phyloP scores from a whole-genome alignment of 2,113 vertebrate genomes.

The Merops nubicus region DNA sequence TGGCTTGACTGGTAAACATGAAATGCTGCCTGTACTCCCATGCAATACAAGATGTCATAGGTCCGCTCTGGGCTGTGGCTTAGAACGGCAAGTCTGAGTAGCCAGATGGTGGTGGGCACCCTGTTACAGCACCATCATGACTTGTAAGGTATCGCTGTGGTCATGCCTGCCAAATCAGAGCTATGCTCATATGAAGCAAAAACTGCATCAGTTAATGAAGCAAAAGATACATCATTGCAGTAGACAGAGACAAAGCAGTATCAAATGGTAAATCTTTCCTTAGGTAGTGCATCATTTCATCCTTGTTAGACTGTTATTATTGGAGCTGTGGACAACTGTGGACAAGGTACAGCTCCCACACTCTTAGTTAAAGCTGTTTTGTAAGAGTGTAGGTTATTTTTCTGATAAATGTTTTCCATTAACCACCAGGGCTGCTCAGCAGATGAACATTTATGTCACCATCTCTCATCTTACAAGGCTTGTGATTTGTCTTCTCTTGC shows the following conservation, averaged over 20 bases:
- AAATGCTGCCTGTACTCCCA: neutral
- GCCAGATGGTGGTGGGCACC: neutral
- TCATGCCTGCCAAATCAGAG: neutral
- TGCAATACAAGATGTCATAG: neutral
- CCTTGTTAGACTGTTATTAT: neutral
- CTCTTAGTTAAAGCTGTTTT: neutral
- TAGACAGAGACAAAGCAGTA: neutral
- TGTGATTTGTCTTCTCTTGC: neutral
- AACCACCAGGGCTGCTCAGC: neutral
- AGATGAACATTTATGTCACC: neutral
- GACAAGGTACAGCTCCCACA: neutral
- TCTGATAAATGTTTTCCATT: neutral
- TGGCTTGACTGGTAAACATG: neutral
- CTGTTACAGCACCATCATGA: rapidly evolving
- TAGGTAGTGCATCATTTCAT: neutral
- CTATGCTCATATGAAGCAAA: neutral
- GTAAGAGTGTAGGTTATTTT: neutral
- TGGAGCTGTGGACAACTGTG: neutral
- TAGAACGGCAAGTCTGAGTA: neutral
- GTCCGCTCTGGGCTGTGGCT: neutral
- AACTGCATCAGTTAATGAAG: neutral
- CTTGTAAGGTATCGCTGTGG: neutral
- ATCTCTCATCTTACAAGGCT: neutral
- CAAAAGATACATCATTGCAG: neutral
- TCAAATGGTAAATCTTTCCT: neutral